Conservation (phyloP, 2,797 vertebrate genomes). For the Melanotaenia pygmaea region DNA sequence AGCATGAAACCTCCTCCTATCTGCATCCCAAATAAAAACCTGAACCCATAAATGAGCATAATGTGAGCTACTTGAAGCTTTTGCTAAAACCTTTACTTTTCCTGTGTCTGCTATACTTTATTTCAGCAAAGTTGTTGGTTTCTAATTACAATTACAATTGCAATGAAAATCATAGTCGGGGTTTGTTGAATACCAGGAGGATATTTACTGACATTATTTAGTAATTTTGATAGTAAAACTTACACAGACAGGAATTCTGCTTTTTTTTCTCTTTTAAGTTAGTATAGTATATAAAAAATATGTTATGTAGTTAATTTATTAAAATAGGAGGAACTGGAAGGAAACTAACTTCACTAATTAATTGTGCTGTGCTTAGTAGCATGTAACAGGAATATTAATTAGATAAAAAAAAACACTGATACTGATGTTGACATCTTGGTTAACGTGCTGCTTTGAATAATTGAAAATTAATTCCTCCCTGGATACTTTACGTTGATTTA, state of each 20-base stretch:
- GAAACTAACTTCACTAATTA: constrained; percentile 18
- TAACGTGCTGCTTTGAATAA: constrained; percentile 1
- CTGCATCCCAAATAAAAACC: neutral
- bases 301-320: neutral
- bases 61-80: too few species aligned
- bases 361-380: constrained; percentile 2
- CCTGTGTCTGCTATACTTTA: neutral
- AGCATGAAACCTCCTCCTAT: neutral
- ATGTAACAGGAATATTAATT: constrained; percentile 14
- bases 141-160: neutral
- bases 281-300: neutral
- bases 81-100: too few species aligned
- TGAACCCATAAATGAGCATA: neutral
- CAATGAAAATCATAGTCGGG: neutral
- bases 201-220: too few species aligned
- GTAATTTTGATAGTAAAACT: neutral
- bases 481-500: neutral
- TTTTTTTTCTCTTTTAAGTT: neutral
- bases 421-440: neutral
- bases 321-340: neutral
- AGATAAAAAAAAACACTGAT: neutral
- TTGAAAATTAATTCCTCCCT: neutral
- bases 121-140: neutral
- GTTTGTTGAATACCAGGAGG: neutral
- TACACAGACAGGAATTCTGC: neutral